Evolutionary conservation across 2,888 invertebrate genomes (phyloP), one percentile per base, ranked within the genome.

Genomic region (Phyto melanocephala): DNA sequence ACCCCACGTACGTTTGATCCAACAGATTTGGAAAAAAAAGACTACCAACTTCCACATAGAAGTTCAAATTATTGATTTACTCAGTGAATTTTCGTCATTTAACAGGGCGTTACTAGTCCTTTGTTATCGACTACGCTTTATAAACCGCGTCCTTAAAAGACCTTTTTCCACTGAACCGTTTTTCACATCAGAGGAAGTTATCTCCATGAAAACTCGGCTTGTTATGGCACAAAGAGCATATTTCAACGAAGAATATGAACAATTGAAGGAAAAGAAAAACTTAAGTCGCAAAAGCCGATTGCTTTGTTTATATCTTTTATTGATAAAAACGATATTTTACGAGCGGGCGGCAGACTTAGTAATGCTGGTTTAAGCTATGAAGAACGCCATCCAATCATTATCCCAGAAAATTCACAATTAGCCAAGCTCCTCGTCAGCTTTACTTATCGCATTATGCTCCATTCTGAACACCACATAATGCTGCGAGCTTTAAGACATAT

Each of bases 21-120:
- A 1, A n/a, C 4, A 1, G n/a, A 52, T 35, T 7, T 13, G 8
- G 15, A 35, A 42, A 0, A n/a, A 5, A 13, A 13, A 7, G 5
- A 7, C 2, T 0, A 28, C 28, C 7, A 33, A 15, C 3, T n/a
- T 28, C 6, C 24, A 24, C n/a, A n/a, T n/a, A n/a, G n/a, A n/a
- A n/a, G n/a, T n/a, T n/a, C n/a, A n/a, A n/a, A n/a, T n/a, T n/a
- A n/a, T n/a, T n/a, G n/a, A n/a, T 5, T n/a, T n/a, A n/a, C n/a
- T n/a, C n/a, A n/a, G n/a, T n/a, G n/a, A n/a, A 17, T 45, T 75
- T n/a, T 65, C 75, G 28, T 54, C 65, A 10, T 13, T 75, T 10
- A 33, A 37, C 40, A 13, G 63, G 13, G 54, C 63, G 7, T 10
- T 75, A 1, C 28, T 63, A 54, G 56, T 63, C 22, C 28, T 65